A percentile compares a stretch with the other conserved stretches of the same genome.
These are phyloP conservation scores for Corythaeola cristata DNA, from an alignment of 2,113 vertebrate genomes.

Conservation along the genomic window DNA sequence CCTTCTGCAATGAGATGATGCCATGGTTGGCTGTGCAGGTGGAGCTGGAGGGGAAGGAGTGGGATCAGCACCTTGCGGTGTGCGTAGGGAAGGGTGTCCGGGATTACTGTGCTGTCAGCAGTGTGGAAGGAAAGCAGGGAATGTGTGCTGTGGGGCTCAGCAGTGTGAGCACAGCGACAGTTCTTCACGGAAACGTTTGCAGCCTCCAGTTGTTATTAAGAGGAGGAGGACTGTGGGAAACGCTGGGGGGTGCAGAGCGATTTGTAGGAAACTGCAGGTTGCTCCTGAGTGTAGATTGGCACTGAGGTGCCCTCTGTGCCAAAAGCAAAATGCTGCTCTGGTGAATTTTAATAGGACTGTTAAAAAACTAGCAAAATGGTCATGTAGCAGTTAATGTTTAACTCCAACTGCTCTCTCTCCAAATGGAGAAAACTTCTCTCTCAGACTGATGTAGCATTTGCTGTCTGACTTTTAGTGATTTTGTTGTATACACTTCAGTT, in stretches of 20 bases:
- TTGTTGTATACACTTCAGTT: neutral
- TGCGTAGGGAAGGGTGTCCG: neutral
- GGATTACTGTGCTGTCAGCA: neutral
- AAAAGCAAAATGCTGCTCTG: neutral
- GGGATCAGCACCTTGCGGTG: neutral
- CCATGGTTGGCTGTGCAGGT: rapidly evolving
- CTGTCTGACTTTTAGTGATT: neutral
- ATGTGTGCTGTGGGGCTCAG: neutral
- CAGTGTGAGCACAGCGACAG: neutral
- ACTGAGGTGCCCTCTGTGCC: neutral
- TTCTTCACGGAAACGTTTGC: neutral
- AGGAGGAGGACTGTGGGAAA: neutral
- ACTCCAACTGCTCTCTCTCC: neutral
- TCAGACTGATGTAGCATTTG: neutral
- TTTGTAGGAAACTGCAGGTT: neutral
- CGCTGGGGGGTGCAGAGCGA: neutral
- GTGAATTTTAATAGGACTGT: neutral
- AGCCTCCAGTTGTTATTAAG: neutral
- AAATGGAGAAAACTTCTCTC: neutral
- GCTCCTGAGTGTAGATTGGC: neutral
- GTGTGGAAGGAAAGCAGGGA: neutral
- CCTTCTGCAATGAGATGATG: neutral
- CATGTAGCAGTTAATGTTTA: neutral
- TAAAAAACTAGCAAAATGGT: neutral
- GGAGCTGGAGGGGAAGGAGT: neutral